Evolutionary conservation across 2,113 vertebrate genomes (phyloP).

Genomic region (Leucoraja erinaceus): DNA sequence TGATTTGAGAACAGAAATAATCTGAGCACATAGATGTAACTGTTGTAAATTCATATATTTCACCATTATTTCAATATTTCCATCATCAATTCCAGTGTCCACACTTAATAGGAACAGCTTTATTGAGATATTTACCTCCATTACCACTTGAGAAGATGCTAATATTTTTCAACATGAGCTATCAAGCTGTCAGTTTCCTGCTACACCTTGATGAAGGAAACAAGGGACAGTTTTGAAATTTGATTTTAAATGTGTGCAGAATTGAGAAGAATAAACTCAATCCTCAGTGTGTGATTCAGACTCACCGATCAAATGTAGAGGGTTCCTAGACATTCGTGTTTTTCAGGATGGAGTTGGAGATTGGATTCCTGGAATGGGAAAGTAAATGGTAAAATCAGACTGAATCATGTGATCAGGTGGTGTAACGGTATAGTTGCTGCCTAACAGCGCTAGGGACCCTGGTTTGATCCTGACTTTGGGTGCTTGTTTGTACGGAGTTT

Average conservation of each 20-base stretch:
- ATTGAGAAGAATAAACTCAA: background rate
- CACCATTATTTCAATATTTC: background rate
- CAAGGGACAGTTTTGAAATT: background rate
- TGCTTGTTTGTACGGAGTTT: no score
- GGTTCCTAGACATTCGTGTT: no score
- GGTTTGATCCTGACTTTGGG: no score
- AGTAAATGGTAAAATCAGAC: no score
- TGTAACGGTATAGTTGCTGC: no score
- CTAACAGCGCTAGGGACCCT: no score
- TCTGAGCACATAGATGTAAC: background rate
- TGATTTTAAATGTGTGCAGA: background rate
- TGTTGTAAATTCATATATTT: background rate
- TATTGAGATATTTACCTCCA: background rate
- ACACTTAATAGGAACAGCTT: background rate
- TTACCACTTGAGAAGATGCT: background rate
- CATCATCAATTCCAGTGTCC: background rate
- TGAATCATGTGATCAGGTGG: no score
- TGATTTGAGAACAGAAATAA: background rate
- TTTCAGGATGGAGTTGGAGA: no score
- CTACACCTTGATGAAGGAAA: background rate
- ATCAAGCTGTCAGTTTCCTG: background rate
- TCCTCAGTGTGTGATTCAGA: background rate
- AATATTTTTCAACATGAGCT: background rate
- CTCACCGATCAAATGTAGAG: background rate
- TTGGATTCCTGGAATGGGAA: no score